phyloP scores from a whole-genome alignment of 2,888 invertebrate genomes.

The Diaphora mendica region DNA sequence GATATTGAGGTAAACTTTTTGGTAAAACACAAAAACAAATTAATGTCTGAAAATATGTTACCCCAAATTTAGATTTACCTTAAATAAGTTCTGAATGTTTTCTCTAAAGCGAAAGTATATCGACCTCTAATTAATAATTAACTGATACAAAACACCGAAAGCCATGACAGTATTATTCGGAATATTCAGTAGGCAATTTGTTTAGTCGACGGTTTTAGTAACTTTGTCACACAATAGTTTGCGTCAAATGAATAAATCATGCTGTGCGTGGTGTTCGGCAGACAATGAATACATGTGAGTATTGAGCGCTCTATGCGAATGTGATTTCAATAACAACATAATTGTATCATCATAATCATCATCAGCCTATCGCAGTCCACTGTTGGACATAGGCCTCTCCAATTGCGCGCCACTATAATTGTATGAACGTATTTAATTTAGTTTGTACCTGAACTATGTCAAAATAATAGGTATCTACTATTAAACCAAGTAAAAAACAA shows the following conservation, averaged over 20 bases:
- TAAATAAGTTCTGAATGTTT: neutral
- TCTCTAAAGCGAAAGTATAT: slow-evolving; percentile 6
- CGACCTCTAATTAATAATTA: slow-evolving; percentile 19
- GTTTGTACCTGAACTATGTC: slow-evolving; percentile 12
- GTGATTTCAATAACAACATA: slow-evolving; percentile 56
- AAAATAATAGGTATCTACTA: neutral
- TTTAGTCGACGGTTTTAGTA: slow-evolving; percentile 44
- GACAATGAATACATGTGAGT: slow-evolving; percentile 64
- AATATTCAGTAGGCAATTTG: slow-evolving; percentile 42
- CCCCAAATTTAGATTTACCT: neutral
- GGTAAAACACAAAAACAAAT: too few species aligned
- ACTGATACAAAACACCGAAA: slow-evolving; percentile 22
- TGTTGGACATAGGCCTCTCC: too few species aligned
- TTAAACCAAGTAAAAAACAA: neutral
- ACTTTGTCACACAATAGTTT: slow-evolving; percentile 54
- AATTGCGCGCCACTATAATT: too few species aligned
- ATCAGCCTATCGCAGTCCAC: too few species aligned
- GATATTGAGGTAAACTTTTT: too few species aligned
- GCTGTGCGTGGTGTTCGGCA: slow-evolving; percentile 48
- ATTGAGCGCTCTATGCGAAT: slow-evolving; percentile 54
- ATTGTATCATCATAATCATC: too few species aligned
- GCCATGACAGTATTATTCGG: slow-evolving; percentile 29
- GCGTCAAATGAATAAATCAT: slow-evolving; percentile 68
- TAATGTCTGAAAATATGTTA: neutral
- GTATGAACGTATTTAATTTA: slow-evolving; percentile 26